These are phyloP conservation scores for Platysteira castanea DNA, from an alignment of 2,113 vertebrate species.

Conservation along the genomic window DNA sequence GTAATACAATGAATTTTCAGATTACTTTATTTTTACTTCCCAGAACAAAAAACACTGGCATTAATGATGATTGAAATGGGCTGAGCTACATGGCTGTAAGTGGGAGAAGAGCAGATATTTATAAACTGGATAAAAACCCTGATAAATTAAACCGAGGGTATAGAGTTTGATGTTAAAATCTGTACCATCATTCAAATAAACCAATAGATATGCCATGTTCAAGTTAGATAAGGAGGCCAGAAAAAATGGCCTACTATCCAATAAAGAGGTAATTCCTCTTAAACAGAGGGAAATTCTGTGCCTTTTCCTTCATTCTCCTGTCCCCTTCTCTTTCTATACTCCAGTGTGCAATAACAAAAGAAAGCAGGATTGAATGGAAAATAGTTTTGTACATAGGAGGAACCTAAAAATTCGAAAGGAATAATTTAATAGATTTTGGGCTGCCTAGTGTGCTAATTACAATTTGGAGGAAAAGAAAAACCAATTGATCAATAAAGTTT, in stretches of 20 bases:
- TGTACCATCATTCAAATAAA: neutral
- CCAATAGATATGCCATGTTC: neutral
- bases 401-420: neutral
- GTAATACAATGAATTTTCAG: neutral
- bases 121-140: neutral
- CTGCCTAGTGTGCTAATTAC: neutral
- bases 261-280: neutral
- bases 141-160: neutral
- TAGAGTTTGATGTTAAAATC: neutral
- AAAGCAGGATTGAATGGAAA: neutral
- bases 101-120: neutral
- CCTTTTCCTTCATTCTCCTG: neutral
- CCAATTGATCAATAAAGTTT: neutral
- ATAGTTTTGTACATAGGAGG: neutral
- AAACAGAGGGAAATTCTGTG: neutral
- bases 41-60: neutral
- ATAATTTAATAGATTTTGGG: neutral
- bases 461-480: neutral
- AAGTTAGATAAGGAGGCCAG: neutral
- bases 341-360: neutral
- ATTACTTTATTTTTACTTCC: neutral
- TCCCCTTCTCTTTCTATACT: neutral
- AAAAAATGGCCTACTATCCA: neutral
- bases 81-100: neutral
- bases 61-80: neutral